These are phyloP conservation scores for Etheostoma perlongum DNA, from an alignment of 2,797 vertebrate species.

Conservation along the genomic window DNA sequence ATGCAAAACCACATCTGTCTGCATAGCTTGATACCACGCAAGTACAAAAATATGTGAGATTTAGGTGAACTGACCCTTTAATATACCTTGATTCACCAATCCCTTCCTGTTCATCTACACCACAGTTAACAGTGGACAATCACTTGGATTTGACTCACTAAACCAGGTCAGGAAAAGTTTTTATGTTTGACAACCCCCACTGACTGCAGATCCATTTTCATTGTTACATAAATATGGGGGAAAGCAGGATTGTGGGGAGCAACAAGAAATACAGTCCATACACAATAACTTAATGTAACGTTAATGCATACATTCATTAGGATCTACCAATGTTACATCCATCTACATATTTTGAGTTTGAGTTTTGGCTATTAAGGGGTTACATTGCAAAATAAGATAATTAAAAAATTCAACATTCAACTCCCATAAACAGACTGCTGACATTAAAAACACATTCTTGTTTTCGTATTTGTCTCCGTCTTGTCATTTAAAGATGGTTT, in stretches of 20 bases:
- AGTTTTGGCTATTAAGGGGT: constrained; percentile 1
- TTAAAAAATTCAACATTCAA: neutral
- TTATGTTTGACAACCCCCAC: constrained; percentile 43
- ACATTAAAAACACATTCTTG: neutral
- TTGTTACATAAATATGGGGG: neutral
- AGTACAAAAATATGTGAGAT: neutral
- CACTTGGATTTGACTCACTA: neutral
- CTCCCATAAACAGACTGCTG: neutral
- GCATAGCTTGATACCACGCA: neutral
- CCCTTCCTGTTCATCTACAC: neutral
- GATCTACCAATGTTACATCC: neutral
- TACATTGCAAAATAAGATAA: neutral
- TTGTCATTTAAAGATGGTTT: neutral
- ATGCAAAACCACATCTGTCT: neutral
- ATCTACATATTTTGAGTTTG: neutral
- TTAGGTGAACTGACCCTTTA: constrained; percentile 8
- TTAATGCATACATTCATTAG: neutral
- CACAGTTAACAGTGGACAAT: constrained; percentile 14
- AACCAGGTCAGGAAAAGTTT: constrained; percentile 11
- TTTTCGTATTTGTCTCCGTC: neutral
- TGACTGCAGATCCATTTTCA: constrained; percentile 12
- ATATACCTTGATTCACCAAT: neutral
- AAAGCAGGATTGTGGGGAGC: constrained; percentile 40
- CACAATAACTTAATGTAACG: neutral
- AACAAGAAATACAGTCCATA: neutral